Percentiles rank a stretch among this genome's conserved stretches.
These are phyloP conservation scores for Sebastiscus albofasciatus DNA, from an alignment of 2,797 vertebrate genomes.

Conservation along the genomic window DNA sequence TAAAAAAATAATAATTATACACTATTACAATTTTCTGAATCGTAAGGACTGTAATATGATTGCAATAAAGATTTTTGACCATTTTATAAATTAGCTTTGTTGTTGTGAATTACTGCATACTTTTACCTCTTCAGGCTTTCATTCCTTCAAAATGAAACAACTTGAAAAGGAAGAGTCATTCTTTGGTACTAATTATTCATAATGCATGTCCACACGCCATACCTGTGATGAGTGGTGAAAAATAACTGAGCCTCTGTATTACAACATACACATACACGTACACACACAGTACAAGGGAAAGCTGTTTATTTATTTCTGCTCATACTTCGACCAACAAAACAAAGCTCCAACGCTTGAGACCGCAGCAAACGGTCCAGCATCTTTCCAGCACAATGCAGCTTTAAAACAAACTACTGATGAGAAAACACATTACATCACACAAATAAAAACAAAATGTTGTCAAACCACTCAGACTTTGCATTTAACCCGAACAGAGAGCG, in stretches of 20 bases:
- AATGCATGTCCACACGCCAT: background rate
- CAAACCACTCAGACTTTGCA: slow-evolving; percentile 32
- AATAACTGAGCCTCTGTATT: too few species aligned
- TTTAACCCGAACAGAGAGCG: slow-evolving; percentile 32
- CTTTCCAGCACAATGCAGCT: slow-evolving; percentile 39
- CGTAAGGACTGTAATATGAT: too few species aligned
- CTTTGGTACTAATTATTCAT: background rate
- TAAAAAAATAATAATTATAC: too few species aligned
- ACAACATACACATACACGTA: background rate
- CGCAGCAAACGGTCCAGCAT: slow-evolving; percentile 64
- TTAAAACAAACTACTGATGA: slow-evolving; percentile 43
- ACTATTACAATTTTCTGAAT: too few species aligned
- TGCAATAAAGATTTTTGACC: background rate
- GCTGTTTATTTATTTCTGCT: slow-evolving; percentile 68
- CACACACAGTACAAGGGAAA: slow-evolving; percentile 38
- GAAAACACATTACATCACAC: slow-evolving; percentile 43
- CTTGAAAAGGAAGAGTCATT: background rate
- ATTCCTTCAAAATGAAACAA: background rate
- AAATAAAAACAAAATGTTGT: slow-evolving; percentile 31
- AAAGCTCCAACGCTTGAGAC: slow-evolving; percentile 23
- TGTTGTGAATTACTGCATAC: background rate
- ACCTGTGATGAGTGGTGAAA: background rate
- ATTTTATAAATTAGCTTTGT: background rate
- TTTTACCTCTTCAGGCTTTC: background rate
- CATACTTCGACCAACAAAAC: slow-evolving; percentile 38